Evolutionary conservation across 64 coral and sea anemone species (phyloP), one percentile per base, ranked within the genome.

Genomic region (Dendronephthya gigantea): DNA sequence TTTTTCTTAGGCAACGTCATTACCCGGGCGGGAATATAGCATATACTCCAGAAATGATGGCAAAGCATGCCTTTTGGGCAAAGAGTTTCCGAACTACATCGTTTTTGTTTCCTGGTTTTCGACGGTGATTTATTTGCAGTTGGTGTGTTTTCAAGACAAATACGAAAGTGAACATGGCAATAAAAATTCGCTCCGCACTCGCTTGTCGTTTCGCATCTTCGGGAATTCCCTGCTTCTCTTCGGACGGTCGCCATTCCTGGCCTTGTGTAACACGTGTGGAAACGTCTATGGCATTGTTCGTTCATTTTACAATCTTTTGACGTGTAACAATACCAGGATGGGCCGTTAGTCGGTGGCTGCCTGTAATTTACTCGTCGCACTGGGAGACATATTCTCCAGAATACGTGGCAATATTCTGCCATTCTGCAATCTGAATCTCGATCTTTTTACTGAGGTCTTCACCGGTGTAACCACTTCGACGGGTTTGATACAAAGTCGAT

Each of bases 231-330:
- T 29, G 30, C 22, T 8, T 39, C 36, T 79, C 72, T 19, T 79
- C 72, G 72, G 30, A 79, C 72, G 7, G 30, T 19, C 13, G 72
- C 34, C 30, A 79, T 35, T 39, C 72, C 36, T 3, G 1, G 68
- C 68, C 48, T 52, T 41, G 17, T 84, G 89, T 1, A 90, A 12
- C 89, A 90, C 29, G 76, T 47, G 39, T 81, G 83, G 6, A 84
- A 85, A 49, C 79, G 83, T 23, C 86, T 90, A 13, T 90, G 89
- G 17, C 89, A 90, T 27, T 76, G 79, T 23, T 90, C 59, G 33
- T 76, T 83, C 15, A 74, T 85, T 43, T 85, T 83, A 38, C 89
- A 90, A 36, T 90, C 89, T 39, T 79, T 79, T 8, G 72, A 36
- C 8, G 72, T 33, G 31, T 16, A 12, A 34, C 72, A 79, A 39